phyloP scores from a whole-genome alignment of 2,113 vertebrate genomes.

The Gavialis gangeticus region DNA sequence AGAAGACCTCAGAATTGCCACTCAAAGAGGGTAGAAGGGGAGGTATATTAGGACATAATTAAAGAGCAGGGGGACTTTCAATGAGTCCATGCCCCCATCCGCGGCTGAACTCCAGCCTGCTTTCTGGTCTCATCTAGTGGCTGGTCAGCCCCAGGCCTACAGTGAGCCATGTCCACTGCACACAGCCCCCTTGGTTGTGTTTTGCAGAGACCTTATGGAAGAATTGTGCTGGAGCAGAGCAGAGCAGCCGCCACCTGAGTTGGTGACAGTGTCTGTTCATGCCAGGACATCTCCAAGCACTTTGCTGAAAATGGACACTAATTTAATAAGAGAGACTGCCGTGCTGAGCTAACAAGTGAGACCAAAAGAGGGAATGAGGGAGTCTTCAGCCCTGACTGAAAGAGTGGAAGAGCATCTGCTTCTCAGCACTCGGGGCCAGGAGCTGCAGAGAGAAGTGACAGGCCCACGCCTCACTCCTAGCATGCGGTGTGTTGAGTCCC shows the following conservation, averaged over 20 bases:
- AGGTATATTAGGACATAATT: not conserved
- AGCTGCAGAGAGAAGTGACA: not conserved
- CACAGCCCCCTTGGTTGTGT: accelerated
- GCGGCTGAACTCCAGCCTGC: not conserved
- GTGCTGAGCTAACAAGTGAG: accelerated
- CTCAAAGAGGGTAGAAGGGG: not conserved
- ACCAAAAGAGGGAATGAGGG: not conserved
- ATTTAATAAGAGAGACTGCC: not conserved
- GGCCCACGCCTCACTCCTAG: accelerated
- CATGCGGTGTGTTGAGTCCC: not conserved
- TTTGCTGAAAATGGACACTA: not conserved
- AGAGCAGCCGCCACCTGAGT: accelerated
- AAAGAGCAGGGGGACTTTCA: not conserved
- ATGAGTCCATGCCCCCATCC: accelerated
- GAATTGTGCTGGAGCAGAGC: accelerated
- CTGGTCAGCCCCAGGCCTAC: not conserved
- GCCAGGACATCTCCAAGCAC: not conserved
- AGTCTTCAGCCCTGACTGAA: not conserved
- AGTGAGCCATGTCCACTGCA: not conserved
- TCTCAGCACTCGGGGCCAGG: not conserved
- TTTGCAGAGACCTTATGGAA: accelerated
- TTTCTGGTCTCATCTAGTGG: not conserved
- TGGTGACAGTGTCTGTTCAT: not conserved
- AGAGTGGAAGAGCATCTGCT: not conserved
- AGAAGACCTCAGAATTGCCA: not conserved